These are phyloP conservation scores for Hypolimnas misippus DNA, from an alignment of 2,888 invertebrate species.

Conservation along the genomic window DNA sequence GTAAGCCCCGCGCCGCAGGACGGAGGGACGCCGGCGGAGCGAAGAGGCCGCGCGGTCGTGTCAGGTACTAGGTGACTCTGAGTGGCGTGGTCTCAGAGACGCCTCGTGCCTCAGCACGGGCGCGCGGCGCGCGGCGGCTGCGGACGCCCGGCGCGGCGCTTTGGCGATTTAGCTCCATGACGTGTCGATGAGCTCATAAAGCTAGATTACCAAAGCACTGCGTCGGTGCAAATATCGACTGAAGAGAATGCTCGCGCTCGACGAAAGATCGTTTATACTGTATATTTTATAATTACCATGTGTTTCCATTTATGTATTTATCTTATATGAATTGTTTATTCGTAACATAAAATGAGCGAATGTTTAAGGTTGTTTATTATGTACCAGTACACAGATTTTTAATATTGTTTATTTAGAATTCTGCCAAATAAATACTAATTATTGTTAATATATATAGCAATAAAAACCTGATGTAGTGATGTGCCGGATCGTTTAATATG, in stretches of 20 bases:
- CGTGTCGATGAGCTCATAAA: conserved; percentile 90
- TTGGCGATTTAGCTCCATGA: conserved; percentile 97
- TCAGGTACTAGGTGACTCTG: conserved; percentile 96
- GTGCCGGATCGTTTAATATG: too few relatives aligned
- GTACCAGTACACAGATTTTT: too few relatives aligned
- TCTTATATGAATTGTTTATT: too few relatives aligned
- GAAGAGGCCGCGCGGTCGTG: conserved; percentile 57
- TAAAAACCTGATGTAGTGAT: too few relatives aligned
- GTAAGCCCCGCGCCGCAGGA: conserved; percentile 10
- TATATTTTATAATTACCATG: too few relatives aligned
- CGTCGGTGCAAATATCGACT: conserved; percentile 53
- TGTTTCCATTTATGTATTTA: too few relatives aligned
- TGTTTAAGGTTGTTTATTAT: too few relatives aligned
- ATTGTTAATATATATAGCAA: too few relatives aligned
- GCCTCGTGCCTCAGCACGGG: conserved; percentile 80
- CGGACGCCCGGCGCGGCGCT: conserved; percentile 85
- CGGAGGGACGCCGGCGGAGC: neutral
- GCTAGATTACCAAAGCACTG: conserved; percentile 97
- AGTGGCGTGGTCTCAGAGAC: conserved; percentile 83
- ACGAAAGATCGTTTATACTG: too few relatives aligned
- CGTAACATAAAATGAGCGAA: too few relatives aligned
- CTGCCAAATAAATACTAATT: too few relatives aligned
- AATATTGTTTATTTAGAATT: too few relatives aligned
- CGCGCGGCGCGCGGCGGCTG: conserved; percentile 39
- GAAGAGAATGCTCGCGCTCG: conserved; percentile 17